These are phyloP conservation scores for Acanthosoma haemorrhoidale DNA, from an alignment of 2,888 invertebrate genomes.

Conservation along the genomic window DNA sequence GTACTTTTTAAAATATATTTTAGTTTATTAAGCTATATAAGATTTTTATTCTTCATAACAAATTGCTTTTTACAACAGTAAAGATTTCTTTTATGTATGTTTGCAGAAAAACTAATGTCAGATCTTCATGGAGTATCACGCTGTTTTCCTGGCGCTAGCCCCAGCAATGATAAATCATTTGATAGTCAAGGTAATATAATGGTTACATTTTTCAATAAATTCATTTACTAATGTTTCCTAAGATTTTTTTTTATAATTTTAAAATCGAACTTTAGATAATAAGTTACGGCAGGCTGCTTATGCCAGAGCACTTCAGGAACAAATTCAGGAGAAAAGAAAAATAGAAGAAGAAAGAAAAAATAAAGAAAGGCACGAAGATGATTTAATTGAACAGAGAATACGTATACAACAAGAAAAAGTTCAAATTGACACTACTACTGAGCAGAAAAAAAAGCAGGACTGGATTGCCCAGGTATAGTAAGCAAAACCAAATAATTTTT, in stretches of 20 bases:
- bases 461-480: constrained; percentile 31
- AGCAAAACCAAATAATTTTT: no score
- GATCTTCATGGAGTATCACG: constrained; percentile 31
- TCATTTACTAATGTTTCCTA: not conserved
- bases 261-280: constrained; percentile 30
- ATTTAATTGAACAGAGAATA: constrained; percentile 28
- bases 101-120: constrained; percentile 27
- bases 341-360: constrained; percentile 34
- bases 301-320: constrained; percentile 35
- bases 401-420: constrained; percentile 29
- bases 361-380: constrained; percentile 35
- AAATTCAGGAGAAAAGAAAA: constrained; percentile 36
- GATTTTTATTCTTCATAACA: no score
- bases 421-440: constrained; percentile 27
- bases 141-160: constrained; percentile 26
- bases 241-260: not conserved
- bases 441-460: constrained; percentile 29
- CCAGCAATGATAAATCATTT: not conserved
- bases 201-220: not conserved
- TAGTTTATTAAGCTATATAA: no score
- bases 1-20: no score
- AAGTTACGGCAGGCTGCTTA: constrained; percentile 33
- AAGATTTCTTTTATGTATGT: not conserved
- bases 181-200: not conserved
- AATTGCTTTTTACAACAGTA: no score